Evolutionary conservation across 2,888 invertebrate species (phyloP).

Genomic region (Dryococelus australis): DNA sequence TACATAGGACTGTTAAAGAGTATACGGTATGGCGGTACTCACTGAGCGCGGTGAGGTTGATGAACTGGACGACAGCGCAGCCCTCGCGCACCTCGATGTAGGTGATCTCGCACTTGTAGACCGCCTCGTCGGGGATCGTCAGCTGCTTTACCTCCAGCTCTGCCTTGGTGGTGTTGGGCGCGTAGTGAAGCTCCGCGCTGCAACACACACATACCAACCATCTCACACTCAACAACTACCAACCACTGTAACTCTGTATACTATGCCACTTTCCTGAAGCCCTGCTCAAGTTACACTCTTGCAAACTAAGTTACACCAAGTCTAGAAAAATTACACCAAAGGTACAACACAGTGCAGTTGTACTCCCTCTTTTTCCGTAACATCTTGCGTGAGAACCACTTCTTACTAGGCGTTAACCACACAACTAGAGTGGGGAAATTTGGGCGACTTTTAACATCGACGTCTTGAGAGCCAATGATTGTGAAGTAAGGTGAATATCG

Average conservation of each 20-base stretch:
- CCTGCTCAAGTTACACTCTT: not conserved
- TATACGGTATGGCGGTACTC: slow-evolving; percentile 60
- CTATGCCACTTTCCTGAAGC: too few relatives aligned
- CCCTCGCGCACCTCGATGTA: slow-evolving; percentile 80
- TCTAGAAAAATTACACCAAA: not conserved
- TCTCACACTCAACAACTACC: not conserved
- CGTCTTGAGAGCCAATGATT: too few relatives aligned
- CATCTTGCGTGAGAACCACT: too few relatives aligned
- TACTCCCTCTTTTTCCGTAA: too few relatives aligned
- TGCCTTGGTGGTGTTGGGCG: slow-evolving; percentile 69
- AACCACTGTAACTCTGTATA: not conserved
- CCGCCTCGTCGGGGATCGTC: slow-evolving; percentile 76
- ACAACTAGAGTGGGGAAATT: too few relatives aligned
- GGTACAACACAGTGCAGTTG: not conserved
- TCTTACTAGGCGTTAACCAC: too few relatives aligned
- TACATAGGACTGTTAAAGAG: too few relatives aligned
- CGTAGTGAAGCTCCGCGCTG: slow-evolving; percentile 76
- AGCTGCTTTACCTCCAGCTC: slow-evolving; percentile 73
- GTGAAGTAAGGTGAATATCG: too few relatives aligned
- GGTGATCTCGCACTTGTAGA: slow-evolving; percentile 84
- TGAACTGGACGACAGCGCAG: slow-evolving; percentile 82
- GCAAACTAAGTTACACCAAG: not conserved
- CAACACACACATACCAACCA: slow-evolving; percentile 38
- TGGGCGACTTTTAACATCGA: too few relatives aligned
- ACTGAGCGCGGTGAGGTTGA: slow-evolving; percentile 81